Conservation (phyloP, 2,797 vertebrate genomes). For the Taeniopygia guttata region DNA sequence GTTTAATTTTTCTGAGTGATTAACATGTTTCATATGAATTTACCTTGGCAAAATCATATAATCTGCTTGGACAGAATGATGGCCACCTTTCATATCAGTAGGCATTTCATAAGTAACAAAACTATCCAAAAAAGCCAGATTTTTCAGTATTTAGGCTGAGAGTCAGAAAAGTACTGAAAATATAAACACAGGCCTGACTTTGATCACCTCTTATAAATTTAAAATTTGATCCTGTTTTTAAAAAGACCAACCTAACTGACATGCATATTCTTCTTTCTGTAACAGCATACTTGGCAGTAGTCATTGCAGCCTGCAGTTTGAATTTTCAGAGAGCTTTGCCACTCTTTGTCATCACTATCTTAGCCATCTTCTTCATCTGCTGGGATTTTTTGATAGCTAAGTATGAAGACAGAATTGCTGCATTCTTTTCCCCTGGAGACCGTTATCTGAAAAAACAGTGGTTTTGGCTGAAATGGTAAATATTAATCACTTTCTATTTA, state of each 20-base stretch:
- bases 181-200: neutral
- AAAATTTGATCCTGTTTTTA: neutral
- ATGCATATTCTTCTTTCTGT: slow-evolving; percentile 22
- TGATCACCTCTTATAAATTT: neutral
- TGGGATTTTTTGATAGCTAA: slow-evolving; percentile 82
- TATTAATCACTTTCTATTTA: neutral
- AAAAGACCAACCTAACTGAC: neutral
- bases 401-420: slow-evolving; percentile 73
- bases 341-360: slow-evolving; percentile 79
- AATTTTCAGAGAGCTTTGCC: slow-evolving; percentile 82
- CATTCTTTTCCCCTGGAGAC: slow-evolving; percentile 65
- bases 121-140: neutral
- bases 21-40: neutral
- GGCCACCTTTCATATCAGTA: neutral
- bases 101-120: neutral
- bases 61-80: neutral
- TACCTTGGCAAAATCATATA: neutral
- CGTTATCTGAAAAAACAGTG: slow-evolving; percentile 68
- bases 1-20: neutral
- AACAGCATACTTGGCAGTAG: slow-evolving; percentile 76
- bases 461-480: slow-evolving; percentile 85
- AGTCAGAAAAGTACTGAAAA: neutral
- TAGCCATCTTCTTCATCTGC: slow-evolving; percentile 77
- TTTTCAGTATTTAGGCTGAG: neutral
- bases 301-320: slow-evolving; percentile 80